Percentiles rank a stretch among this genome's conserved stretches.
Evolutionary conservation across 2,797 vertebrate genomes (phyloP).

Genomic region (Zalophus californianus): DNA sequence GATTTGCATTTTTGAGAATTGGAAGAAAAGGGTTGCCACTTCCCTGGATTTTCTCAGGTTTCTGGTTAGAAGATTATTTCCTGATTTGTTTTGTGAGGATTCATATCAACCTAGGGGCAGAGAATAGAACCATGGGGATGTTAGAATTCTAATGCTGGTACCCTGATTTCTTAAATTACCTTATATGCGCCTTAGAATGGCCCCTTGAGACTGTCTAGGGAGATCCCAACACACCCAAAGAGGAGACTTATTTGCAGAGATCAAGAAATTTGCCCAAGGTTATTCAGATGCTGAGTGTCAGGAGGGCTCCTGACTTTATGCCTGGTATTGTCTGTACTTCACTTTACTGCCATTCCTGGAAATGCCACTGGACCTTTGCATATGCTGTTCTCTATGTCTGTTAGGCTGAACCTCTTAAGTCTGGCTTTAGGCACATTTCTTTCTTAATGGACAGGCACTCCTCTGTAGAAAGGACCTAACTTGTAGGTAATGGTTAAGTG

Average conservation of each 20-base stretch:
- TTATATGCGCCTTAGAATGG: not conserved
- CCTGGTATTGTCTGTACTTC: not conserved
- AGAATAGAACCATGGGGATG: not conserved
- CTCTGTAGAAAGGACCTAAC: not conserved
- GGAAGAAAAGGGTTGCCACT: not conserved
- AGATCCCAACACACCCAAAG: not conserved
- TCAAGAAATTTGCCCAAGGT: not conserved
- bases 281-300: not conserved
- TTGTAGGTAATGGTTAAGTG: not conserved
- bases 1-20: conserved; percentile 65
- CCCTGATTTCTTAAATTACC: not conserved
- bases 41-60: not conserved
- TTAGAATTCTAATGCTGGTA: not conserved
- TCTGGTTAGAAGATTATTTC: not conserved
- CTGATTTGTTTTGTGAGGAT: not conserved
- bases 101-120: fast-evolving
- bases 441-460: not conserved
- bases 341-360: not conserved
- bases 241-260: not conserved
- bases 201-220: not conserved
- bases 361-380: not conserved
- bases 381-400: not conserved
- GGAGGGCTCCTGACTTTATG: not conserved
- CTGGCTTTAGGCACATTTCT: not conserved
- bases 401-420: not conserved